Evolutionary conservation across 2,113 vertebrate genomes (phyloP).

Genomic region (Suncus etruscus): DNA sequence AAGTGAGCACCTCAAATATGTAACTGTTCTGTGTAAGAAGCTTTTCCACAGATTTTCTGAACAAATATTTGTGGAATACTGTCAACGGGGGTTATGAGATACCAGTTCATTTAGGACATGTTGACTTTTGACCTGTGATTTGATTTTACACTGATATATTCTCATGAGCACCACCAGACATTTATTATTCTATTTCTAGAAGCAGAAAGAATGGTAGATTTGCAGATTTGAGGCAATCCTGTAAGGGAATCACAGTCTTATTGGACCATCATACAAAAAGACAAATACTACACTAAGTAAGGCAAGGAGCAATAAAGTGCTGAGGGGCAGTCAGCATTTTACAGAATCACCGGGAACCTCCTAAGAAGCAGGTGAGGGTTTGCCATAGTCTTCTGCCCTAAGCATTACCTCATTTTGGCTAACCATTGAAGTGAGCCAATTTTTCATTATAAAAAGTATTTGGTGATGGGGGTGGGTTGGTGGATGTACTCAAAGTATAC

Average conservation of each 20-base stretch:
- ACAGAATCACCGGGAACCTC: not conserved
- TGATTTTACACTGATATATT: not conserved
- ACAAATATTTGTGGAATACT: not conserved
- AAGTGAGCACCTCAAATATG: not conserved
- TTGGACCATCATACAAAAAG: not conserved
- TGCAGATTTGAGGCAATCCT: not conserved
- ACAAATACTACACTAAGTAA: not conserved
- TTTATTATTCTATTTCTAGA: not conserved
- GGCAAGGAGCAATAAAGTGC: not conserved
- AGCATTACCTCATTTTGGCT: not conserved
- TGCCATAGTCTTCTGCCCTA: not conserved
- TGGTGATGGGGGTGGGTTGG: not conserved
- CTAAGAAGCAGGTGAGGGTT: not conserved
- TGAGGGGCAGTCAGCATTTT: not conserved
- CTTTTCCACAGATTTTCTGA: not conserved
- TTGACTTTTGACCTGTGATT: not conserved
- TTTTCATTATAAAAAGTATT: not conserved
- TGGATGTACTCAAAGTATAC: not conserved
- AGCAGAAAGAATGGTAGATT: not conserved
- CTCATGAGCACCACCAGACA: not conserved
- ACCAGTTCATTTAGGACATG: constrained; percentile 8
- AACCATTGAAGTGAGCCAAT: not conserved
- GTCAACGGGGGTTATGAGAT: constrained; percentile 53
- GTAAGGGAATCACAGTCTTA: not conserved
- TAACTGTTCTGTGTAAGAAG: not conserved